Base-by-base conservation (phyloP, 64 coral and sea anemone genomes). In the Exaiptasia diaphana region DNA sequence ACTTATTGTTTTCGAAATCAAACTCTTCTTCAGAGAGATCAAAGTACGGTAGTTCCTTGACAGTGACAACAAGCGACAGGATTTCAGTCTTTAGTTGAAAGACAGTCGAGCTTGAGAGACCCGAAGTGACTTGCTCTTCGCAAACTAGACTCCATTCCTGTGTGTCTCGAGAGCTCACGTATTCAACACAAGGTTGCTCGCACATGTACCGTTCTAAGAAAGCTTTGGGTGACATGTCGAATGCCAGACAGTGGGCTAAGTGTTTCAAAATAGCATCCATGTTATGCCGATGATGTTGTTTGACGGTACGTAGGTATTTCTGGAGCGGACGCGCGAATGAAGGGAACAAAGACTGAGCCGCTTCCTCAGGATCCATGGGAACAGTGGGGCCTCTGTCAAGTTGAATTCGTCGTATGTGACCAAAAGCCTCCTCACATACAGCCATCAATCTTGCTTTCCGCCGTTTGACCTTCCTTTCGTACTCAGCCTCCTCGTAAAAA, bases 241-340 rank as follows among this genome's bases (percentile, higher is more conserved):
- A 99, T 41, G 85, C 91, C 61, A 99, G 43, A 44, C 95, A 99
- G 35, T 99, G 95, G 17, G 95, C 90, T 63, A 99, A 88, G 76
- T 99, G 95, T 63, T 99, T 99, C 18, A 99, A 85, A 32, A 99
- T 99, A 12, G 86, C 80, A 65, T 99, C 95, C 95, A 99, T 99
- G 37, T 83, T 85, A 77, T 93, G 90, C 8, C 95, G 95, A 68
- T 99, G 90, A 31, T 99, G 95, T 41, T 93, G 95, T 50, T 88
- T 82, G 23, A 92, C 88, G 37, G 95, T 99, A 44, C 95, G 68
- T 23, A 99, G 80, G 62, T 99, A 99, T 93, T 99, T 99, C 41
- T 99, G 95, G 30, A 99, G 53, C 4, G 89, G 95, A n/a, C 95
- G 73, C 15, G 95, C 95, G 57, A 99, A 99, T 21, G 95, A 99